Base-by-base conservation (phyloP, 2,113 vertebrate genomes). In the Terrapene triunguis region DNA sequence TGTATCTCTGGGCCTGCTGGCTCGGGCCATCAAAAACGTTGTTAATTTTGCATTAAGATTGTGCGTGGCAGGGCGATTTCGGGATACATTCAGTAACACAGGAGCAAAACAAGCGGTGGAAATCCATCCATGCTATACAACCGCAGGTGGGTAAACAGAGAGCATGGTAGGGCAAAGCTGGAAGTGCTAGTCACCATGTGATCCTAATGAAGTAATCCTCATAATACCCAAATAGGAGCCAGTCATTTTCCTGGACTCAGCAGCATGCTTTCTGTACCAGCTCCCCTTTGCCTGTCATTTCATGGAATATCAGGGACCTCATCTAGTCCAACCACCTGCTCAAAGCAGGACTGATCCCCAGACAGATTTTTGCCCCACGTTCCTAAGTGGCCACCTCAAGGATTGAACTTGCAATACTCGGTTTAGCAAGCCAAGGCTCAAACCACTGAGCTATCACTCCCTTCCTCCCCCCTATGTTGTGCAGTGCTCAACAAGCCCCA, bases 161-260 rank as follows among this genome's bases (percentile, higher is more conserved):
- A 42, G n/a, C 38, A 5, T 42, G 5, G 21, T 4, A 42, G n/a
- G 38, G 9, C 21, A 74, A 16, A 65, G 16, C 29, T 65, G 65
- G 47, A 8, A 94, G 24, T 38, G 2, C 8, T 24, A 69, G 72
- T 22, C 84, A 27, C 74, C 82, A 13, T 10, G 6, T 47, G 35
- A 5, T 21, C 16, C 2, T 0, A 0, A 29, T 80, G 22, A 47
- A 12, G n/a, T n/a, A n/a, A n/a, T n/a, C n/a, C 12, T 90, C 44
- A 1, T 10, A 25, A 1, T 32, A 6, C 17, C 5, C 76, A 57
- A 53, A 81, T 1, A 21, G 84, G 19, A 90, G 57, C 2, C 53
- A 13, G 1, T 10, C 5, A 55, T 87, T 85, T 25, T 82, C 1
- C n/a, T 86, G 79, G 16, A 35, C 59, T 62, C 59, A 35, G 59